A percentile compares a stretch with the other conserved stretches of the same genome.
These are phyloP conservation scores for Plagodis dolabraria DNA, from an alignment of 2,888 invertebrate genomes.

Conservation along the genomic window DNA sequence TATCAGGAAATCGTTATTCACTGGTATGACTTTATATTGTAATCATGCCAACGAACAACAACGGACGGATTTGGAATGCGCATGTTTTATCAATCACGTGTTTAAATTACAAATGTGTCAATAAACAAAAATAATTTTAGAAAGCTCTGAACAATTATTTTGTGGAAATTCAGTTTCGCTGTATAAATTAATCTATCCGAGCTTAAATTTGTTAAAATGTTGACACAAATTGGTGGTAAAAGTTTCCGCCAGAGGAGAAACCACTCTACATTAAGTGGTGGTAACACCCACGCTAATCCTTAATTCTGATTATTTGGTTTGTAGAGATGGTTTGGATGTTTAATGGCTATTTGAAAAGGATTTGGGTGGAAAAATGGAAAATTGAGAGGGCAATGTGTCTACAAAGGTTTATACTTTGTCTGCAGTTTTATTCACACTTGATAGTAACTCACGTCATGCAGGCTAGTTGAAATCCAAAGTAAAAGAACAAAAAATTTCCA, in stretches of 20 bases:
- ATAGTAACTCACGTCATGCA: no score
- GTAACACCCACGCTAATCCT: conserved; percentile 11
- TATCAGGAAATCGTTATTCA: conserved; percentile 51
- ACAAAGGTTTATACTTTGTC: no score
- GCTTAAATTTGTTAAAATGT: conserved; percentile 27
- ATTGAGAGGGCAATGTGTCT: no score
- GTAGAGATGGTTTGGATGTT: no score
- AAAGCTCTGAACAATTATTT: conserved; percentile 12
- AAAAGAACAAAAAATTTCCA: no score
- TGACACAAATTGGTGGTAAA: conserved; percentile 26
- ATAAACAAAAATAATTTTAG: not conserved
- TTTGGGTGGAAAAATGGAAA: no score
- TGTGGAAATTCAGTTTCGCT: conserved; percentile 8
- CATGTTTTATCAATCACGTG: conserved; percentile 35
- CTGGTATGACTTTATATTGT: conserved; percentile 48
- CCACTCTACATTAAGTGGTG: conserved; percentile 21
- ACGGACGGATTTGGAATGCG: conserved; percentile 67
- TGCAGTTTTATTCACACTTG: no score
- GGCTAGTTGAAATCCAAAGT: no score
- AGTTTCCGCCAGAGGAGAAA: conserved; percentile 19
- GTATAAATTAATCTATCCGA: conserved; percentile 23
- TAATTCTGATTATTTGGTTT: no score
- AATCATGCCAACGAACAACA: conserved; percentile 58
- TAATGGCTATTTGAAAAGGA: no score
- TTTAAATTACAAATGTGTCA: not conserved